Percentiles rank a stretch among this genome's conserved stretches.
phyloP scores from a whole-genome alignment of 37 sponge, comb jelly and placozoan species.

The Crambe crambe region DNA sequence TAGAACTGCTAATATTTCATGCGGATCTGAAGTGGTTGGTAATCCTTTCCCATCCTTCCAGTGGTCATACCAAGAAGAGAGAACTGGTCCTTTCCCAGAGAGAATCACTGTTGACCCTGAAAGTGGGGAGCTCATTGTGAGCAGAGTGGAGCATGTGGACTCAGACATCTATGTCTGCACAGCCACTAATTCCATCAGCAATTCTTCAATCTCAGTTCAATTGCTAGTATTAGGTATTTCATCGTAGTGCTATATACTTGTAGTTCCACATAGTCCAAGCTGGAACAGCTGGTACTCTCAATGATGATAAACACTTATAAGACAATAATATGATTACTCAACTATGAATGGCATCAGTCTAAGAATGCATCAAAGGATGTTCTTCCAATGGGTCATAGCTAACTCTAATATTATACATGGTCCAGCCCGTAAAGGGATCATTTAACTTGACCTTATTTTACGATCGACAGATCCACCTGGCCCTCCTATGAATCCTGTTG shows the following conservation, averaged over 20 bases:
- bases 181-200: slow-evolving; percentile 4
- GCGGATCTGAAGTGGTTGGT: not conserved
- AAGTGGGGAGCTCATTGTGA: not conserved
- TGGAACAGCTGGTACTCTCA: too few species aligned
- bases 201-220: not conserved
- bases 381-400: too few species aligned
- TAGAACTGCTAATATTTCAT: not conserved
- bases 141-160: not conserved
- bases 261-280: too few species aligned
- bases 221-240: slow-evolving; percentile 24
- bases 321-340: too few species aligned
- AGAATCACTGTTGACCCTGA: not conserved
- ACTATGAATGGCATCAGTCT: too few species aligned
- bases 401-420: too few species aligned
- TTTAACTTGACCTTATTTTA: too few species aligned
- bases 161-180: slow-evolving; percentile 14
- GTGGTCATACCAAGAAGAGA: not conserved
- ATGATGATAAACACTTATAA: too few species aligned
- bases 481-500: not conserved
- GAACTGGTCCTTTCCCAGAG: not conserved
- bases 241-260: too few species aligned
- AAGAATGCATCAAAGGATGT: too few species aligned
- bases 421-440: too few species aligned
- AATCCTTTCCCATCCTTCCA: slow-evolving; percentile 9
- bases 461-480: slow-evolving; percentile 23